Conservation (phyloP, 2,113 vertebrate species). For the Salvelinus alpinus region DNA sequence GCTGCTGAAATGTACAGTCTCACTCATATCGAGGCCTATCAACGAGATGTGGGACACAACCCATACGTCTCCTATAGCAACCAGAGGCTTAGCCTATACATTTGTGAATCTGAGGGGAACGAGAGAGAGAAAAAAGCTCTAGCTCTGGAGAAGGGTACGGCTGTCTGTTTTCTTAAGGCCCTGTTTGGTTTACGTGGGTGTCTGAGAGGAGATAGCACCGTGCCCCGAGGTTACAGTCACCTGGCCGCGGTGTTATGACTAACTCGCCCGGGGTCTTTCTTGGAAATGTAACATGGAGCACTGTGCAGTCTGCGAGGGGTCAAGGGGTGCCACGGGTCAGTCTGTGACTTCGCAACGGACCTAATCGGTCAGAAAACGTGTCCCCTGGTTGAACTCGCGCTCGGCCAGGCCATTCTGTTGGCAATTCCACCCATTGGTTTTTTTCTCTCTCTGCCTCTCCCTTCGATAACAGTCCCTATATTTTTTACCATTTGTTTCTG, state of each 20-base stretch:
- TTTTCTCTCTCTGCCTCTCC: conserved; percentile 25
- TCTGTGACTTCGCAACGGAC: conserved; percentile 66
- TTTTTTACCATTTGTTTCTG: conserved; percentile 57
- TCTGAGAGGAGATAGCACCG: conserved; percentile 57
- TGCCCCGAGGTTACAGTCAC: conserved; percentile 69
- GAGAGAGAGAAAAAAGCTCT: not conserved
- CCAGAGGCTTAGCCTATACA: not conserved
- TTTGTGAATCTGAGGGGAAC: not conserved
- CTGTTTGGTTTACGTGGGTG: conserved; percentile 31
- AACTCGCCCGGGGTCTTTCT: conserved; percentile 63
- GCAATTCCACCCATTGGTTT: conserved; percentile 67
- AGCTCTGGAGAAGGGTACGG: conserved; percentile 44
- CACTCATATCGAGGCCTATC: not conserved
- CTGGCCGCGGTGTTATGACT: conserved; percentile 74
- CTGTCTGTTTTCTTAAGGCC: conserved; percentile 52
- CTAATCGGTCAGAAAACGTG: conserved; percentile 54
- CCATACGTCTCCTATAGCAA: conserved; percentile 26
- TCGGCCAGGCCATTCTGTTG: conserved; percentile 52
- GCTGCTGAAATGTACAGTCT: conserved; percentile 36
- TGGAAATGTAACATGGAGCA: conserved; percentile 75
- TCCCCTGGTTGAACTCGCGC: conserved; percentile 87
- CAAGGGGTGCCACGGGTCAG: conserved; percentile 88
- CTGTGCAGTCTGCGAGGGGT: conserved; percentile 84
- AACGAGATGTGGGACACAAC: not conserved
- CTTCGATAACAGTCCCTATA: conserved; percentile 35